Evolutionary conservation across 2,888 invertebrate genomes (phyloP), one percentile per base, ranked within the genome.

Genomic region (Aphrophora alni): DNA sequence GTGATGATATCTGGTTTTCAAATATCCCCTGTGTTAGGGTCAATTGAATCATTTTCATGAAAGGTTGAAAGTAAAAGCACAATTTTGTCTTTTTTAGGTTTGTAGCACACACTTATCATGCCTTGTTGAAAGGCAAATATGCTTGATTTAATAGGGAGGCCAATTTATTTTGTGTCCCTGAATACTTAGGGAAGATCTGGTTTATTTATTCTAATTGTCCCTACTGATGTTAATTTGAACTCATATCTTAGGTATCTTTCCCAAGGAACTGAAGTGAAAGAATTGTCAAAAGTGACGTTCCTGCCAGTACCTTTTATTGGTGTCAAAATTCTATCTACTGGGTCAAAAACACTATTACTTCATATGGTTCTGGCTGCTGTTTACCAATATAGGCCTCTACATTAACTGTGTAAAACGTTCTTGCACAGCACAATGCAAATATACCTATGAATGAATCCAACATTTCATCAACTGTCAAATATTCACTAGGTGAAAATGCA

Each of bases 51-150:
- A 69, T 24, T n/a, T 69, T 69, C 69, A n/a, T 69, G 69, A 21
- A 69, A 69, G n/a, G 69, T 69, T 69, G 12, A 69, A n/a, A 69
- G 69, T 69, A 69, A 21, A 21, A 69, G 69, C 14, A 69, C 69
- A 69, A 69, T 24, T n/a, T 69, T 69, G 8, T 7, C n/a, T 7
- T 69, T 69, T 69, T n/a, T 69, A 8, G 69, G 69, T 69, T 69
- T 69, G n/a, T 69, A 69, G 69, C 69, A 69, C 10, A 69, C 21
- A 12, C 10, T 21, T 69, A 24, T 69, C 12, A 69, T 69, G 21
- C 69, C 14, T 10, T 44, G 12, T 44, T 44, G 44, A 44, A 44
- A 44, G 44, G 44, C 44, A 44, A 44, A 44, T 44, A 44, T 44
- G 17, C 14, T 44, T 44, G 12, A 10, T 44, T 44, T 44, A 12